Percentiles rank a stretch among this genome's conserved stretches.
phyloP scores from a whole-genome alignment of 2,113 vertebrate species.

The Toxotes jaculatrix region DNA sequence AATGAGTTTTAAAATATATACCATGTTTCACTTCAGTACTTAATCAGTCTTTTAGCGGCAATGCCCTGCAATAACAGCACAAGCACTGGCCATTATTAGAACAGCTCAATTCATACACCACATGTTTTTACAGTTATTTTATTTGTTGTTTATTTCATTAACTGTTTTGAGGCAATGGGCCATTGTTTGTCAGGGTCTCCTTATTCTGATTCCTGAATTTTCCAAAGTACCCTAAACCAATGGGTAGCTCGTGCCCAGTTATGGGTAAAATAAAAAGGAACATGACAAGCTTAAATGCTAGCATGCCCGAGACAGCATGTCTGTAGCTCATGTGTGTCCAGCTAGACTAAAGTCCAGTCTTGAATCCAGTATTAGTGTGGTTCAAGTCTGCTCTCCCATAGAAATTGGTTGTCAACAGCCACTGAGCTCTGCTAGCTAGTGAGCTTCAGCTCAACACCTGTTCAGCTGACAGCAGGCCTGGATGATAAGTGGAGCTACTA shows the following conservation, averaged over 20 bases:
- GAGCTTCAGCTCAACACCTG: constrained; percentile 27
- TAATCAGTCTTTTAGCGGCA: constrained; percentile 16
- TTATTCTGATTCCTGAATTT: neutral
- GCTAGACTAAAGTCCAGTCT: constrained; percentile 21
- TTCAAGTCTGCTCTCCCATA: constrained; percentile 4
- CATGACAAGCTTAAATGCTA: neutral
- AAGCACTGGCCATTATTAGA: neutral
- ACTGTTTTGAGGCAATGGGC: neutral
- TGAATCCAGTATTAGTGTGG: constrained; percentile 16
- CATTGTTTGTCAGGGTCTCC: neutral
- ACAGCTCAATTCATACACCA: neutral
- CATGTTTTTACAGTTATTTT: neutral
- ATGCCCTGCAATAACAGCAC: constrained; percentile 6
- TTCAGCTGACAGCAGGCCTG: constrained; percentile 28
- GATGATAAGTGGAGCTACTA: constrained; percentile 1
- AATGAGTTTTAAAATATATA: constrained; percentile 23
- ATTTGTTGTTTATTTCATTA: neutral
- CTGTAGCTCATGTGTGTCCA: neutral
- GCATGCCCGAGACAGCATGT: neutral
- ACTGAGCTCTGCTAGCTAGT: constrained; percentile 27
- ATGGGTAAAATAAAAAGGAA: neutral
- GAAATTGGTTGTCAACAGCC: constrained; percentile 30
- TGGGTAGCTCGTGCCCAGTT: neutral
- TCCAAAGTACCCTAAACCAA: neutral
- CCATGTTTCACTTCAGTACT: neutral